These are phyloP conservation scores for Talpa occidentalis DNA, from an alignment of 2,113 vertebrate genomes.

Conservation along the genomic window DNA sequence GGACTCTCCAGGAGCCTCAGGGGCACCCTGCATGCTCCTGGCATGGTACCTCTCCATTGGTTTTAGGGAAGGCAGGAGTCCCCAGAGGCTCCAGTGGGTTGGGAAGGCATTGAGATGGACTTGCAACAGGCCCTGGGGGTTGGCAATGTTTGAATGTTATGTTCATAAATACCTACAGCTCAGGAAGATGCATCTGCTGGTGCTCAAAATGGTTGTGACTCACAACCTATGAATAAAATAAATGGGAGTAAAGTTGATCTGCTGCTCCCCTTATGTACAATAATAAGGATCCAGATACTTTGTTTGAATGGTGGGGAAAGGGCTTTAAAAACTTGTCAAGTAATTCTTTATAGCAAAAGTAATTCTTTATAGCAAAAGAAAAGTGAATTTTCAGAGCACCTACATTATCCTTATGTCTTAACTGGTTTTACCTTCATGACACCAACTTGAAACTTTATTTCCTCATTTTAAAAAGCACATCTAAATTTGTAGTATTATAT, in stretches of 20 bases:
- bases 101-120: neutral
- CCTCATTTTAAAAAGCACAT: neutral
- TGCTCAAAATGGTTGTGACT: slow-evolving; percentile 37
- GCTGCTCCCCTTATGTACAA: neutral
- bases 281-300: neutral
- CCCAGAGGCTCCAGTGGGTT: neutral
- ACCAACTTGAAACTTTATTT: neutral
- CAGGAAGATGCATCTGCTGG: neutral
- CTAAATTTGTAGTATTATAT: neutral
- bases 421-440: neutral
- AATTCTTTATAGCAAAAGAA: neutral
- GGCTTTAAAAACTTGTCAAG: neutral
- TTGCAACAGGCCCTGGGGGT: neutral
- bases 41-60: neutral
- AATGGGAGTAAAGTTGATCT: neutral
- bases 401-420: neutral
- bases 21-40: neutral
- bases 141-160: neutral
- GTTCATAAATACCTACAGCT: neutral
- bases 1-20: neutral
- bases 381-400: neutral
- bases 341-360: neutral
- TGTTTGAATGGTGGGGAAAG: neutral
- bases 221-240: neutral
- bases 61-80: neutral